These are phyloP conservation scores for Epinephelus malabaricus DNA, from an alignment of 2,797 vertebrate genomes.

Conservation along the genomic window DNA sequence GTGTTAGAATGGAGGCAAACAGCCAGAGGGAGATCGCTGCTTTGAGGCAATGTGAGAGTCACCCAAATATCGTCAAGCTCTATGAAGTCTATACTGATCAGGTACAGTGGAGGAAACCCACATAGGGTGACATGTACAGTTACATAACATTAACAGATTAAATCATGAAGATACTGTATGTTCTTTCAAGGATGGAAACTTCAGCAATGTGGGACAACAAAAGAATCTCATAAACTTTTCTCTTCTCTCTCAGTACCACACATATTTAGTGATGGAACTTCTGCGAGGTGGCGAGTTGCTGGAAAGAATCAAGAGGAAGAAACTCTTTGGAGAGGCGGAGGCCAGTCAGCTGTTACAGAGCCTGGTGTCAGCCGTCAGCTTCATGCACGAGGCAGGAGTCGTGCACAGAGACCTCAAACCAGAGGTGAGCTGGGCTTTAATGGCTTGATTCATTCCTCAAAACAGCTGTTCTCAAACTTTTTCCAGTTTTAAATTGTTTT, in stretches of 20 bases:
- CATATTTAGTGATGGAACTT: constrained; percentile 94
- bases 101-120: constrained; percentile 76
- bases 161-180: not conserved
- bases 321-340: constrained; percentile 93
- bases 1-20: constrained; percentile 90
- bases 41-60: constrained; percentile 90
- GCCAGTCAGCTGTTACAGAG: constrained; percentile 93
- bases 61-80: constrained; percentile 93
- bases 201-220: not conserved
- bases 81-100: constrained; percentile 93
- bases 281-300: constrained; percentile 92
- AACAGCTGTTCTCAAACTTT: no score
- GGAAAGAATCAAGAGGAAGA: constrained; percentile 92
- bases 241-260: constrained; percentile 88
- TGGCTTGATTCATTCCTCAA: not conserved
- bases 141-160: not conserved
- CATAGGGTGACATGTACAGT: not conserved
- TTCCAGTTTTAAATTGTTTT: no score
- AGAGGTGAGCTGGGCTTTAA: constrained; percentile 83
- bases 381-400: constrained; percentile 95
- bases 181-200: not conserved
- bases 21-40: constrained; percentile 93
- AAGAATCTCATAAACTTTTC: not conserved
- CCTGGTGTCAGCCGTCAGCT: constrained; percentile 92
- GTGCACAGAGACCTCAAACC: constrained; percentile 96